phyloP scores from a whole-genome alignment of 2,888 invertebrate species.

The Elmis aenea region DNA sequence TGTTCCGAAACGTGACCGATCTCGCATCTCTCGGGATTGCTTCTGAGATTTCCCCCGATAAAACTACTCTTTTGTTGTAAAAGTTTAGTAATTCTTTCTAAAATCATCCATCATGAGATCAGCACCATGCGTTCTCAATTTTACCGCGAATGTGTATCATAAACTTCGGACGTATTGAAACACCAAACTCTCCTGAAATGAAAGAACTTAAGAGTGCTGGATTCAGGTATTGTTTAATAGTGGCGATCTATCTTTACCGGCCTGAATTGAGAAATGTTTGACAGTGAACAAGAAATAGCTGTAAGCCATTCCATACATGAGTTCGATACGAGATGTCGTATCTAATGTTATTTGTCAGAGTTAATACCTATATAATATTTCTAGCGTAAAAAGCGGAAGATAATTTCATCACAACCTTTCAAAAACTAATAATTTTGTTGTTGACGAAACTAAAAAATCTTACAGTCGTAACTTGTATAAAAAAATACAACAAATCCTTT shows the following conservation, averaged over 20 bases:
- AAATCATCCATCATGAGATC: conserved; percentile 48
- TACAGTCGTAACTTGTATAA: no score
- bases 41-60: conserved; percentile 55
- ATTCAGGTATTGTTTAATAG: conserved; percentile 22
- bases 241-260: conserved; percentile 21
- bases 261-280: conserved; percentile 18
- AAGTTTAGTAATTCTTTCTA: conserved; percentile 47
- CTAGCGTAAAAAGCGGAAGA: no score
- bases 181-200: no score
- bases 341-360: no score
- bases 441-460: no score
- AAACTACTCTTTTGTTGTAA: conserved; percentile 53
- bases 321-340: no score
- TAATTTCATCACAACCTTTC: no score
- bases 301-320: no score
- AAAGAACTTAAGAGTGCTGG: conserved; percentile 18
- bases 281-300: conserved; percentile 14
- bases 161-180: conserved; percentile 17
- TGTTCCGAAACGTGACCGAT: conserved; percentile 52
- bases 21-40: conserved; percentile 51
- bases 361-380: no score
- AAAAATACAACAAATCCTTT: no score
- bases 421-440: no score
- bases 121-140: conserved; percentile 41
- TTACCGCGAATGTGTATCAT: conserved; percentile 31